A percentile compares a stretch with the other conserved stretches of the same genome.
phyloP scores from a whole-genome alignment of 2,113 vertebrate species.

The Micronisus gabar region DNA sequence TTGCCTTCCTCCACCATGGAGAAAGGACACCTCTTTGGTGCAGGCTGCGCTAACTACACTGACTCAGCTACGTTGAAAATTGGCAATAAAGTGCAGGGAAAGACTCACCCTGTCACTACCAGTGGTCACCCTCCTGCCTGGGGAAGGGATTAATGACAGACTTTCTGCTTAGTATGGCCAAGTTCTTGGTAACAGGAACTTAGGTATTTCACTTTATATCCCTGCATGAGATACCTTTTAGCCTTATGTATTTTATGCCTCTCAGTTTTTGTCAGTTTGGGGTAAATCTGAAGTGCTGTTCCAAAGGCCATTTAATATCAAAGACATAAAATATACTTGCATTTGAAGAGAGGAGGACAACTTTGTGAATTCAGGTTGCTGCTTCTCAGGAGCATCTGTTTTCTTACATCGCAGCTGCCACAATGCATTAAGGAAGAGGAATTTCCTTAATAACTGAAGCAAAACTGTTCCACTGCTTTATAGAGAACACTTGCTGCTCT shows the following conservation, averaged over 20 bases:
- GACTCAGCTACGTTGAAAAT: neutral
- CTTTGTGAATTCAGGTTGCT: neutral
- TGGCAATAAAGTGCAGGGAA: neutral
- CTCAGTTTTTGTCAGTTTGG: neutral
- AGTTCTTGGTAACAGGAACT: neutral
- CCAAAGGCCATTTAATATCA: constrained; percentile 12
- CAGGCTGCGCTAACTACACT: neutral
- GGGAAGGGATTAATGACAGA: neutral
- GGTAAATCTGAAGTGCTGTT: neutral
- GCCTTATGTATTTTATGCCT: neutral
- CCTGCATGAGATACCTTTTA: neutral
- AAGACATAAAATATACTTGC: neutral
- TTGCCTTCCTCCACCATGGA: neutral
- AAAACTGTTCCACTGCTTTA: neutral
- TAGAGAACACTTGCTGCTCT: neutral
- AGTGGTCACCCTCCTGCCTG: neutral
- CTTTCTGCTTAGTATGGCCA: neutral
- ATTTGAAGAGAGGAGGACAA: neutral
- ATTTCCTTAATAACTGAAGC: neutral
- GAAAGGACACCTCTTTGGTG: neutral
- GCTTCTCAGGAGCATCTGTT: neutral
- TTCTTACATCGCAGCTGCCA: neutral
- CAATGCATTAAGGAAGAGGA: neutral
- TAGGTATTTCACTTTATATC: neutral
- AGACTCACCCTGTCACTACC: neutral